These are phyloP conservation scores for Pogonomyrmex californicus DNA, from an alignment of 1,140 invertebrate genomes.

Conservation along the genomic window DNA sequence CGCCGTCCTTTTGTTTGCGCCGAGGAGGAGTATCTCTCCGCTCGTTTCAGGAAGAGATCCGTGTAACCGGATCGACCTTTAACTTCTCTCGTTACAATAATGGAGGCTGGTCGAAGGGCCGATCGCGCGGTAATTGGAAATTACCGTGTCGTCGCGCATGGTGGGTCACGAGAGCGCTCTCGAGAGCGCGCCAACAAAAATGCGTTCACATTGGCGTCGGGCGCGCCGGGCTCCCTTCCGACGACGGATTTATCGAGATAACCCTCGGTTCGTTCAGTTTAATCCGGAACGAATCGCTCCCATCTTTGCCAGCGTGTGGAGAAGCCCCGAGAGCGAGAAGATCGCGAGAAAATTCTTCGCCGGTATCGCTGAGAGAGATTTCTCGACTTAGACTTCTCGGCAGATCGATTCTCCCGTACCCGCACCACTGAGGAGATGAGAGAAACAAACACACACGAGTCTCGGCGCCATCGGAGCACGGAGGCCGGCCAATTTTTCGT, in stretches of 20 bases:
- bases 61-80: conserved; percentile 59
- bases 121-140: conserved; percentile 75
- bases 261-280: not conserved
- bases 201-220: conserved; percentile 31
- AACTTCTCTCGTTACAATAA: conserved; percentile 61
- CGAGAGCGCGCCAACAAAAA: conserved; percentile 67
- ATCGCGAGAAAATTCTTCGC: not conserved
- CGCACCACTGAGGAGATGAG: conserved; percentile 19
- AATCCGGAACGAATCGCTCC: not conserved
- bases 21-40: not conserved
- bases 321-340: not conserved
- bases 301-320: not conserved
- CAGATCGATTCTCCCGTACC: not conserved
- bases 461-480: conserved; percentile 9
- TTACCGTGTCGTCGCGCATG: conserved; percentile 72
- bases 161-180: conserved; percentile 61
- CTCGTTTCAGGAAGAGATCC: conserved; percentile 54
- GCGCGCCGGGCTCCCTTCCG: not conserved
- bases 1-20: not conserved
- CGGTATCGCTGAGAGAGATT: not conserved
- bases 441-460: conserved; percentile 3
- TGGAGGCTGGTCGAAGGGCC: conserved; percentile 52
- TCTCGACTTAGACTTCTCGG: not conserved
- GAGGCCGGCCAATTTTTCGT: conserved; percentile 50
- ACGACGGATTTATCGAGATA: conserved; percentile 6